These are phyloP conservation scores for Poeciliopsis gracilis DNA, from an alignment of 2,797 vertebrate species.

Conservation along the genomic window DNA sequence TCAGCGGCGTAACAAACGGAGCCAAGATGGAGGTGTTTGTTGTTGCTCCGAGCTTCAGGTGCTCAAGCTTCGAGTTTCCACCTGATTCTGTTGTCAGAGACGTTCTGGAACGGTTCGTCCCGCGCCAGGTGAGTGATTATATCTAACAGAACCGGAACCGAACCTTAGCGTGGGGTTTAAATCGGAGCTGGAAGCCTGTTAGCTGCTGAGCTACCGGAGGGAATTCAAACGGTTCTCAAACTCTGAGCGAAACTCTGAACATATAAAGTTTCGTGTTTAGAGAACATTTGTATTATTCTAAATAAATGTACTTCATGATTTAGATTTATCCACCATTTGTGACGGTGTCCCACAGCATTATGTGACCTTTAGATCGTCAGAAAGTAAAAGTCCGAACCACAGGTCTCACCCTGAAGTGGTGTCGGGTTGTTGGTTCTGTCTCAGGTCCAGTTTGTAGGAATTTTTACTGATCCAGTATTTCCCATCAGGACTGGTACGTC, in stretches of 20 bases:
- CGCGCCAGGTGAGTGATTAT: constrained; percentile 56
- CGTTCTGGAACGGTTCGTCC: constrained; percentile 49
- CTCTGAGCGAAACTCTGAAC: too few species aligned
- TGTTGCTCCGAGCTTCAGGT: constrained; percentile 12
- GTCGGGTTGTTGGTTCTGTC: too few species aligned
- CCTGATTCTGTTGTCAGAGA: constrained; percentile 56
- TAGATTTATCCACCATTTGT: too few species aligned
- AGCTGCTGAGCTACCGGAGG: constrained; percentile 27
- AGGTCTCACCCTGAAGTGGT: too few species aligned
- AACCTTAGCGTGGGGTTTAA: rapidly evolving
- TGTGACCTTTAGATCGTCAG: too few species aligned
- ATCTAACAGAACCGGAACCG: rapidly evolving
- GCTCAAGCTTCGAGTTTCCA: constrained; percentile 23
- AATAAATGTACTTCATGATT: too few species aligned
- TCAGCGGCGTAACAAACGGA: background rate
- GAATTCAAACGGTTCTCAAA: too few species aligned
- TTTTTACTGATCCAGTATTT: background rate
- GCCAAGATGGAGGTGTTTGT: constrained; percentile 76
- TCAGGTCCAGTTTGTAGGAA: background rate
- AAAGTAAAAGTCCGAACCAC: background rate
- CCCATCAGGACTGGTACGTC: constrained; percentile 82
- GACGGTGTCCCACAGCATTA: too few species aligned
- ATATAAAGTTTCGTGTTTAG: too few species aligned
- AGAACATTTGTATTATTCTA: too few species aligned
- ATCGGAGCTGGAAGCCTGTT: background rate